Evolutionary conservation across 2,888 invertebrate genomes (phyloP).

Genomic region (Iselma pallidipennis): DNA sequence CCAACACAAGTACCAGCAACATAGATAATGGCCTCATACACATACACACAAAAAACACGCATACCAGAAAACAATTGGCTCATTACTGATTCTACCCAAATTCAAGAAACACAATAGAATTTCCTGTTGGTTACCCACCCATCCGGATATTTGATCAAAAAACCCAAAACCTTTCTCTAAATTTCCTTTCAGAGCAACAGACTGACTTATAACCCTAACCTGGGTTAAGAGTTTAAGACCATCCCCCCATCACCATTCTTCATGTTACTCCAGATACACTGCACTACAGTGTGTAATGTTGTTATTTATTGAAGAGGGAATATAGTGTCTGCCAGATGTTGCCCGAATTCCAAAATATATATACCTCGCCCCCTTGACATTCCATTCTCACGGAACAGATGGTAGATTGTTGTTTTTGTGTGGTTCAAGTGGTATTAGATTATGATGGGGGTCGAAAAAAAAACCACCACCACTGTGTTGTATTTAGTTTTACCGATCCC

Average conservation of each 20-base stretch:
- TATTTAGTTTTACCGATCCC: too few relatives aligned
- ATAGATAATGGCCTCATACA: too few relatives aligned
- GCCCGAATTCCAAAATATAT: slow-evolving; percentile 3
- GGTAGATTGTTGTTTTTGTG: too few relatives aligned
- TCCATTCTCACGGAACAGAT: slow-evolving; percentile 11
- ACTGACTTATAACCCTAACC: neutral
- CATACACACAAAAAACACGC: too few relatives aligned
- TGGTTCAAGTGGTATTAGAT: neutral
- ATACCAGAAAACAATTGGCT: too few relatives aligned
- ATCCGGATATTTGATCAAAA: too few relatives aligned
- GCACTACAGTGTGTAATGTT: neutral
- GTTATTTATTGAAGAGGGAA: neutral
- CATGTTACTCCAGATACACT: neutral
- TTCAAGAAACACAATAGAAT: too few relatives aligned
- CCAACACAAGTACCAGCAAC: neutral
- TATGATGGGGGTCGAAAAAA: too few relatives aligned
- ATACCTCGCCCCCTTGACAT: slow-evolving; percentile 3
- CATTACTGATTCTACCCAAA: neutral
- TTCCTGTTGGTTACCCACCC: neutral
- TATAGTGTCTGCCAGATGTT: slow-evolving; percentile 12
- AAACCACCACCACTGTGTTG: too few relatives aligned
- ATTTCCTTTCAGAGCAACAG: neutral
- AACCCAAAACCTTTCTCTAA: neutral
- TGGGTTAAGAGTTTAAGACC: neutral
- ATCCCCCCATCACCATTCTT: neutral